Percentiles rank a stretch among this genome's conserved stretches.
These are phyloP conservation scores for Odocoileus hemionus DNA, from an alignment of 2,113 vertebrate species.

Conservation along the genomic window DNA sequence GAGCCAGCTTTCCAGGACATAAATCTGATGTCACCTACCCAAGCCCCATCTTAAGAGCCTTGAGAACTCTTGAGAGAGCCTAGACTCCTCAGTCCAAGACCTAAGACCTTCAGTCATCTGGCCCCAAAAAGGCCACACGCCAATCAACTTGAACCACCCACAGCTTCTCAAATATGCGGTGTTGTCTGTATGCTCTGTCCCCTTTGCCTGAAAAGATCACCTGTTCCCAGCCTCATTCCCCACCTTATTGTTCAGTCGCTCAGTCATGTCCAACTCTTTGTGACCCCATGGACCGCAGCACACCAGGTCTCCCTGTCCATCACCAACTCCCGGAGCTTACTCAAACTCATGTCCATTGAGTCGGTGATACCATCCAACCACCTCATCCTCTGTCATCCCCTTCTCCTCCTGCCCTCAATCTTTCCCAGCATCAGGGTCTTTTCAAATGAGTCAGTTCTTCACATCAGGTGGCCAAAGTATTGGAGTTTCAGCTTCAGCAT, in stretches of 20 bases:
- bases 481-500: background rate
- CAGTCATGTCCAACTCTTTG: rapidly evolving
- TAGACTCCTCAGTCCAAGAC: background rate
- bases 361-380: background rate
- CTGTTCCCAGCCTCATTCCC: background rate
- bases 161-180: background rate
- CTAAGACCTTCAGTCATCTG: background rate
- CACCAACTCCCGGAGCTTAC: background rate
- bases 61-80: background rate
- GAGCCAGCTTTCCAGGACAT: background rate
- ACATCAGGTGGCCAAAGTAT: background rate
- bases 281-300: background rate
- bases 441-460: background rate
- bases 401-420: background rate
- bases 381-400: background rate
- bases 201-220: background rate
- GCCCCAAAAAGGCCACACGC: background rate
- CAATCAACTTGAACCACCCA: background rate
- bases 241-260: background rate
- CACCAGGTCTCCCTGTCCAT: background rate
- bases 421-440: background rate
- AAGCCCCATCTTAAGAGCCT: background rate
- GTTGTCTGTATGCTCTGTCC: background rate
- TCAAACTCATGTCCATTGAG: background rate
- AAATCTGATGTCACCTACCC: background rate